Evolutionary conservation across 2,888 invertebrate species (phyloP), one percentile per base, ranked within the genome.

Genomic region (Ctena decussata): DNA sequence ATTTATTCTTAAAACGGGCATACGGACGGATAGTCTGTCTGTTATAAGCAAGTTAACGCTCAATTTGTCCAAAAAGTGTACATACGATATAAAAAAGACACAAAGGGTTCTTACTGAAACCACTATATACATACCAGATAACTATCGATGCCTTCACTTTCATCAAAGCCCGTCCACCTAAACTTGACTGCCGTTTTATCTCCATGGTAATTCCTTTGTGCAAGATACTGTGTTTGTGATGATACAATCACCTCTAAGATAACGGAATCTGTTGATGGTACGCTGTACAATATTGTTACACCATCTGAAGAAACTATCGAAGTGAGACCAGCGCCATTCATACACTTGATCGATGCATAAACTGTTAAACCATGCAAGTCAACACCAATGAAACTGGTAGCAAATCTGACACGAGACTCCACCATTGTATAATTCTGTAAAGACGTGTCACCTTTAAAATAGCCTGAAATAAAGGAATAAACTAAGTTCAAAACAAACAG

Each of bases 111-210:
- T n/a, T n/a, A n/a, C n/a, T n/a, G n/a, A n/a, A n/a, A n/a, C n/a
- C n/a, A 41, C 21, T 8, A 46, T 39, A 35, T 0, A 65, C 79
- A 60, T 79, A 86, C 90, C 81, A 80, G 24, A n/a, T 76, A 88
- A 12, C 81, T 86, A 15, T 84, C 79, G 30, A 89, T 76, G 0
- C 90, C 84, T 15, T 85, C 84, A 21, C 80, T 57, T 53, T 84
- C 78, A n/a, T 44, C 41, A 75, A 90, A 87, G 0, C 90, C 90
- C 0, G 87, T 75, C 90, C 90, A 90, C 3, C 78, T 75, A 18
- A 89, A 74, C 32, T 77, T 81, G 32, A 89, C 30, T 24, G 77
- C 46, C 5, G 80, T 75, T 0, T 70, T 57, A 35, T 85, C 75
- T 3, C 85, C 83, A 77, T 90, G 90, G 65, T 84, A 89, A 32